Evolutionary conservation across 2,888 invertebrate genomes (phyloP).

Genomic region (Andrena minutula): DNA sequence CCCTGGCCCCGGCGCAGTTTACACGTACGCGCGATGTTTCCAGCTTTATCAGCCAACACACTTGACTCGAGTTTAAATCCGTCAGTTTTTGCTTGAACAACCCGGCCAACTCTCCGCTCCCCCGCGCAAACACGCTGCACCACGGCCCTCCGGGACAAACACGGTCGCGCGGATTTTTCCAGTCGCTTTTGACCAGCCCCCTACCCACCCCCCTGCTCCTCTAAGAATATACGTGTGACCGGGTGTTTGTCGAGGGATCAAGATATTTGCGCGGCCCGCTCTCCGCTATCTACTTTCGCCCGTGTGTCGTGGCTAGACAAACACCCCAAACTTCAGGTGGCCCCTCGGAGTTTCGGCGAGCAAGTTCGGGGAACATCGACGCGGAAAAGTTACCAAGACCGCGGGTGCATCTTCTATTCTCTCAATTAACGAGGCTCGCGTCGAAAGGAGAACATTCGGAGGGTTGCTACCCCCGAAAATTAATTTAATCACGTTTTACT

Average conservation of each 20-base stretch:
- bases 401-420: neutral
- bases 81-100: constrained; percentile 70
- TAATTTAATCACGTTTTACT: constrained; percentile 7
- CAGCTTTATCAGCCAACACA: constrained; percentile 79
- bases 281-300: constrained; percentile 50
- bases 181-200: constrained; percentile 55
- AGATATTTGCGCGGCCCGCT: constrained; percentile 70
- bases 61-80: constrained; percentile 79
- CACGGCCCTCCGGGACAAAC: constrained; percentile 63
- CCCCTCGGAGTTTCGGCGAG: constrained; percentile 14
- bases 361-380: constrained; percentile 10
- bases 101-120: constrained; percentile 49
- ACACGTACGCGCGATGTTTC: constrained; percentile 74
- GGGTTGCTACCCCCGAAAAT: neutral
- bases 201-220: neutral
- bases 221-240: constrained; percentile 69
- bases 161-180: constrained; percentile 62
- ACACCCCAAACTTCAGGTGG: constrained; percentile 42
- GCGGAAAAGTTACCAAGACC: constrained; percentile 4
- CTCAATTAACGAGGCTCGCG: neutral
- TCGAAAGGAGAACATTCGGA: neutral
- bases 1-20: constrained; percentile 59
- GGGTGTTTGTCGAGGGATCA: constrained; percentile 75
- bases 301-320: constrained; percentile 57
- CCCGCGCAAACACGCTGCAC: constrained; percentile 69